Base-by-base conservation (phyloP, 64 coral and sea anemone species). In the Cladopsammia gracilis region DNA sequence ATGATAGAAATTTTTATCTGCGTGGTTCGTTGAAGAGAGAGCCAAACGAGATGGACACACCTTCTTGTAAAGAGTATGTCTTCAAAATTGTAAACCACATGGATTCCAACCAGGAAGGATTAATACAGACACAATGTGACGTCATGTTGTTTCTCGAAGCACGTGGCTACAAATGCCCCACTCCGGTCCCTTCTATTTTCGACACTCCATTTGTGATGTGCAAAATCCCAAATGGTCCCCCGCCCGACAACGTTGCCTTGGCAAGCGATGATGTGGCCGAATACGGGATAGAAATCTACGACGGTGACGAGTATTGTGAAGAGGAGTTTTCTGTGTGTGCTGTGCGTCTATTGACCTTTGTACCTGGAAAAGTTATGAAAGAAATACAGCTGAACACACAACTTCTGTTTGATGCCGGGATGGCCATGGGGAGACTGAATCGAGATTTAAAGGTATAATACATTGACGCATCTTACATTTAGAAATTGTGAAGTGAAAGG, bases 31-130 rank as follows among this genome's bases (percentile, higher is more conserved):
- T 84, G 26, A 57, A 16, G 13, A 42, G 25, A 62, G 57, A 15
- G 7, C 4, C 13, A 6, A 14, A 42, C 26, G 65, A 52, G 9
- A 23, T 23, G 16, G 20, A 65, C 15, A 12, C 10, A 25, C 44
- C 42, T 19, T 14, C 7, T 20, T 83, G 19, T 10, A 3, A 76
- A 18, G 87, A 84, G 5, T 94, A 83, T 26, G 48, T 94, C 54
- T 16, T 94, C 47, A 94, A 94, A 73, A 52, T 94, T 75, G 60
- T 89, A 25, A 94, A 94, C 58, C 62, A 89, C 6, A 43, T 58
- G 62, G 87, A 94, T 49, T 83, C 92, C 20, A 83, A 34, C 7
- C 71, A 94, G 10, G 2, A 58, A 19, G 16, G 51, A 65, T 73
- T 94, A 42, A 19, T 89, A 10, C 25, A 94, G 1, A 75, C 64